Base-by-base conservation (phyloP, 1,140 invertebrate species). In the Potamilus streckersoni region DNA sequence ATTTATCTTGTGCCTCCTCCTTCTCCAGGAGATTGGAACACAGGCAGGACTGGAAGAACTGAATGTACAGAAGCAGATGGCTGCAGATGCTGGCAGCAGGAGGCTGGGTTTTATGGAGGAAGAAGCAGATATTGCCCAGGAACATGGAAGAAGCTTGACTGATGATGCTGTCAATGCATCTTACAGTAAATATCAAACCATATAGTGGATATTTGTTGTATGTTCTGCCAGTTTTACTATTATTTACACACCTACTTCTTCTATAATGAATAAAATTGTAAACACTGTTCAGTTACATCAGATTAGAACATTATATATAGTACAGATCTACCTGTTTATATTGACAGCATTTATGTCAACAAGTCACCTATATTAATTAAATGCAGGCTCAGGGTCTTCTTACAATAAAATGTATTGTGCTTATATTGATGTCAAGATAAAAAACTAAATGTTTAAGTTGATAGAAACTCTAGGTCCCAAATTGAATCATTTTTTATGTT, bases 111-210 rank as follows among this genome's bases (percentile, higher is more conserved):
- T 81, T 62, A 73, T 85, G 65, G 82, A 82, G 56, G 65, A 80
- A 1, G 82, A 85, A 61, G 76, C 79, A 4, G 61, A 70, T 20
- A 63, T 23, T 55, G 84, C 78, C 6, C 81, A 81, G 49, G 63
- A 78, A 38, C 84, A 85, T 64, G 78, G 79, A 56, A 71, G 71
- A 31, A 73, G 73, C n/a, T 73, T 85, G 63, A 80, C 81, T 49
- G 70, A 82, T 17, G 75, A 80, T n/a, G 79, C 77, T 23, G 68
- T 84, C 15, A 74, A 79, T 60, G 68, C 75, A 27, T 70, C 74
- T 17, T 74, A 79, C 72, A 80, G 79, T 79, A 79, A 69, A 71
- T n/a, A 49, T 67, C 49, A 15, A 67, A 38, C 38, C 38, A 38
- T 38, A 8, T 38, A 38, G 38, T 38, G 38, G 38, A 38, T 38